Evolutionary conservation across 2,888 invertebrate species (phyloP), one percentile per base, ranked within the genome.

Genomic region (Drosophila kokeensis): DNA sequence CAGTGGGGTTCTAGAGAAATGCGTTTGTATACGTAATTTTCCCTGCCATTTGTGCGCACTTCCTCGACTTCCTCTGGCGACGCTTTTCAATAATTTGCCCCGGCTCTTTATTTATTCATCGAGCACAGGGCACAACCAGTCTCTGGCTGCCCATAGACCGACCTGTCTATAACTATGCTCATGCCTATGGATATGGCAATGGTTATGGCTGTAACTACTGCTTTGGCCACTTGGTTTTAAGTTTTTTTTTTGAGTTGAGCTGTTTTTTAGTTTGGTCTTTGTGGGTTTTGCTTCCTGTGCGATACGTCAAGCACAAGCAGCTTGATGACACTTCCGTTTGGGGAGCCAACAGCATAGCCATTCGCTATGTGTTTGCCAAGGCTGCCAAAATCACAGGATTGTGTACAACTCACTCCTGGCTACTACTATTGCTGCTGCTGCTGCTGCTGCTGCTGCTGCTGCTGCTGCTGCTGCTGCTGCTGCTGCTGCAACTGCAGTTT

Each of bases 71-170:
- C 88, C 73, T 73, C 67, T 62, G 59, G 61, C 54, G 58, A 81
- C 55, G 72, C 66, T 74, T 72, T 74, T 71, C 67, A 71, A 70
- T 81, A 73, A 82, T 67, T 73, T 70, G 66, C 68, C 81, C 77
- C 42, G 42, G 78, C 69, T 62, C 72, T 75, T 81, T 87, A 72
- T 84, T 87, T 87, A 76, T 79, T 82, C 71, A 74, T 82, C 61
- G 77, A 60, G 66, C 81, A 61, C 48, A 30, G 27, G 54, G 34
- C 48, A 49, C 63, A 74, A 68, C 59, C 68, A 76, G 81, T 76
- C 72, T 79, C 81, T 54, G 54, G 65, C 62, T 76, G 72, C 24
- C 55, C 55, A 59, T 62, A 55, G 53, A 30, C 30, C 30, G 30
- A 64, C 27, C 58, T 64, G 62, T 42, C 67, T 36, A 49, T 61